Evolutionary conservation across 2,797 vertebrate species (phyloP), one percentile per base, ranked within the genome.

Genomic region (Enteromius radiatus): DNA sequence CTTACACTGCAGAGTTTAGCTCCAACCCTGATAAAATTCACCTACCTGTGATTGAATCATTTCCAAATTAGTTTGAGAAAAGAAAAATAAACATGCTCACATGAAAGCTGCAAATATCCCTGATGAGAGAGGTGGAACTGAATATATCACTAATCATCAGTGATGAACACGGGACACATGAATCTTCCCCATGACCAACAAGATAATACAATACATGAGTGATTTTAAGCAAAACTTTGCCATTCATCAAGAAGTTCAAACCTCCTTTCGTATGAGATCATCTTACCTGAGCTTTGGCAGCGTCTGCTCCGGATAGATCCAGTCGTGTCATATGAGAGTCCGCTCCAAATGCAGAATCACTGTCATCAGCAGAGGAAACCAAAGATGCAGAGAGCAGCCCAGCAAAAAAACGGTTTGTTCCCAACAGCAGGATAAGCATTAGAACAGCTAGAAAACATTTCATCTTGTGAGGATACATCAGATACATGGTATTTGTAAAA

Each of bases 331-430:
- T 36, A 49, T 59, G 11, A 54, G 23, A 41, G 70, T 67, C 23
- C 41, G 9, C 12, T 73, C 41, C 41, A 47, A 73, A 73, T 64
- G 12, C 10, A 67, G 47, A 75, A 41, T 68, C 80, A 67, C 49
- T 43, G 47, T 68, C 69, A 74, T 52, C 70, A 81, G 52, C n/a
- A 28, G 33, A 69, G 49, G 80, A 75, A 74, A 81, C 47, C 26
- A 33, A 65, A 82, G 70, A 82, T 56, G 45, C 71, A 65, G 41
- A 28, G 23, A 45, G 49, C 11, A 52, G 47, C 28, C 5, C 11
- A 33, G 47, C 3, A 1, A 14, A 73, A 9, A 74, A 54, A 74
- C 70, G n/a, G 7, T 31, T n/a, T 73, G 45, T 73, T 73, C 47
- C 47, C 21, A 14, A 73, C 33, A 33, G 45, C 45, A 71, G 15